Base-by-base conservation (phyloP, 2,113 vertebrate species). In the Prunella fulvescens region DNA sequence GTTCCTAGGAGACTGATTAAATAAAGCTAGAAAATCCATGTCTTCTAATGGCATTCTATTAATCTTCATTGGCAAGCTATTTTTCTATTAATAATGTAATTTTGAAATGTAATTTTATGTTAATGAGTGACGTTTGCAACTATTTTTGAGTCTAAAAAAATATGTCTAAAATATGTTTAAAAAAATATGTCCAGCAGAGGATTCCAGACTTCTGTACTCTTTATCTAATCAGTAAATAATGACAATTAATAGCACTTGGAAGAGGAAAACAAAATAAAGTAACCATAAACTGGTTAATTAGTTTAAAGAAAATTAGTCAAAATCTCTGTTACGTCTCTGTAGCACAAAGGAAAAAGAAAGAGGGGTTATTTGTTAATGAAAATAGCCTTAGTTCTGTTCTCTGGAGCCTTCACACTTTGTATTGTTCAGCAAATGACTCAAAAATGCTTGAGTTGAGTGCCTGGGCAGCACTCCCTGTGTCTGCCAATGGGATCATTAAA, bases 61-160 rank as follows among this genome's bases (percentile, higher is more conserved):
- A 82, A 96, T 96, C 80, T 92, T 78, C 61, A 81, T 66, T 94
- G 89, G 72, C 51, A 91, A 84, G 42, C 39, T 81, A 86, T 81
- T 93, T 95, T 84, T 61, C 24, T 87, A 70, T 90, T 93, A 87
- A 65, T 87, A 54, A 37, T 50, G 31, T 35, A 74, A 76, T 60
- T 95, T 83, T 51, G 17, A 86, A 80, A 84, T 61, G 20, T 40
- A 45, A 64, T 81, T 93, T 85, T 48, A 66, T 64, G 48, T 76
- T 91, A 80, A 88, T 74, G 74, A 88, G 80, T 65, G 6, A 80
- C 51, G 61, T 69, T 72, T 85, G 45, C 19, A 82, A 53, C n/a
- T 80, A 6, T 65, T 82, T 18, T 61, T 0, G 0, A 82, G 40
- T 26, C 76, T 6, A 5, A 53, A 88, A 69, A n/a, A n/a, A n/a